Evolutionary conservation across 2,888 invertebrate species (phyloP).

Genomic region (Drosophila testacea): DNA sequence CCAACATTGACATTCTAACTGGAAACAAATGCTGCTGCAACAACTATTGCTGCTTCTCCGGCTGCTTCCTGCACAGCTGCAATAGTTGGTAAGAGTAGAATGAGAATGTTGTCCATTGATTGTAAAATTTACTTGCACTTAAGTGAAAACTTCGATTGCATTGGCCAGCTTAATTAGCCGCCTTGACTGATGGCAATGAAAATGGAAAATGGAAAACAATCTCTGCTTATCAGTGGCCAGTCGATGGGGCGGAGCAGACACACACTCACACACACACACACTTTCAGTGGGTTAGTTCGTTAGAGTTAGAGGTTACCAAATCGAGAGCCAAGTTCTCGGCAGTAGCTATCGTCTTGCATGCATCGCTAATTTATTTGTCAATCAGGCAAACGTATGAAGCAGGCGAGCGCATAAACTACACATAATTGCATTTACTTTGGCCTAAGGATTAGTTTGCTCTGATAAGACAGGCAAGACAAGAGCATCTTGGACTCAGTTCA

Average conservation of each 20-base stretch:
- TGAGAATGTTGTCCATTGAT: constrained; percentile 27
- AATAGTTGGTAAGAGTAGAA: constrained; percentile 19
- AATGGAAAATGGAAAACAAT: constrained; percentile 64
- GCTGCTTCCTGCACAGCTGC: constrained; percentile 54
- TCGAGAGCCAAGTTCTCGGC: constrained; percentile 9
- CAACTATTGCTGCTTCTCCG: constrained; percentile 21
- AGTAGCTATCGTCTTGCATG: constrained; percentile 72
- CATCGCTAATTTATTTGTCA: constrained; percentile 79
- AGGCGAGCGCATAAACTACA: constrained; percentile 73
- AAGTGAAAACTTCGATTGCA: constrained; percentile 71
- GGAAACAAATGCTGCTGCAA: constrained; percentile 63
- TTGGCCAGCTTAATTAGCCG: constrained; percentile 57
- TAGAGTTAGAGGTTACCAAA: constrained; percentile 39
- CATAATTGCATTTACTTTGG: constrained; percentile 78
- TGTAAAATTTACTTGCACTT: constrained; percentile 75
- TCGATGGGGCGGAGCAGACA: constrained; percentile 2
- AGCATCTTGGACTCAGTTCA: constrained; percentile 24
- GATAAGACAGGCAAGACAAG: constrained; percentile 55
- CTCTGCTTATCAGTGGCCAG: constrained; percentile 53
- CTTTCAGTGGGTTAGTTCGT: constrained; percentile 74
- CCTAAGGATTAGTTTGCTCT: constrained; percentile 58
- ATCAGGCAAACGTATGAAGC: constrained; percentile 76
- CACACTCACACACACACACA: constrained; percentile 35
- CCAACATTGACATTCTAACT: constrained; percentile 63
- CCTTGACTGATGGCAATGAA: constrained; percentile 68